A percentile compares a stretch with the other conserved stretches of the same genome.
Conservation (phyloP, 1,140 invertebrate species). For the Drosophila navojoa region DNA sequence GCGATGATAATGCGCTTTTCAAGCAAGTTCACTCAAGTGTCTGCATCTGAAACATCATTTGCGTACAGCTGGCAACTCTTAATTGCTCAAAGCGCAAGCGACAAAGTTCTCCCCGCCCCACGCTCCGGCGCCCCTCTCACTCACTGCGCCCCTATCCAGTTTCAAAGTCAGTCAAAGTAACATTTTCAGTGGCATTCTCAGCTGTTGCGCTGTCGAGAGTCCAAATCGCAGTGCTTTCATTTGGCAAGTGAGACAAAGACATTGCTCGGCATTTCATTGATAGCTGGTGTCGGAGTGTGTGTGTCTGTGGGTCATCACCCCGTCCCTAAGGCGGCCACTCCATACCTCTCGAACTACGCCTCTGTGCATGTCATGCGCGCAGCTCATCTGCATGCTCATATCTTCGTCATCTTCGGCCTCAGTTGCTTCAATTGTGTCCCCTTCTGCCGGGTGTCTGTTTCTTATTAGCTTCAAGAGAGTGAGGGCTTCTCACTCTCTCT, state of each 20-base stretch:
- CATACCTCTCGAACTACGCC: not conserved
- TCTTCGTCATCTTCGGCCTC: conserved; percentile 63
- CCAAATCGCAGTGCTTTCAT: conserved; percentile 76
- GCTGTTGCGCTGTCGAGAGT: conserved; percentile 5
- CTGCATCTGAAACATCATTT: conserved; percentile 60
- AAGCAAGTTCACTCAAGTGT: conserved; percentile 46
- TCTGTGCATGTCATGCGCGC: conserved; percentile 48
- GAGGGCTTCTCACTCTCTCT: not conserved
- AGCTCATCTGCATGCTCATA: conserved; percentile 77
- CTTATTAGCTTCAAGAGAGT: conserved; percentile 62
- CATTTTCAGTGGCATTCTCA: conserved; percentile 13
- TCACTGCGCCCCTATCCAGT: conserved; percentile 1
- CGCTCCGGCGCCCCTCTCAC: not conserved
- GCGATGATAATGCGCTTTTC: conserved; percentile 80
- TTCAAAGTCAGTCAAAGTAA: not conserved
- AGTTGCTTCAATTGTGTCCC: conserved; percentile 60
- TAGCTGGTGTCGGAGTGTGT: conserved; percentile 49
- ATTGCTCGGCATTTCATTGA: conserved; percentile 69
- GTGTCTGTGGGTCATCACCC: conserved; percentile 40
- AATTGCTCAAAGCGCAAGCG: conserved; percentile 77
- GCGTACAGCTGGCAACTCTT: conserved; percentile 55
- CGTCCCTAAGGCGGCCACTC: not conserved
- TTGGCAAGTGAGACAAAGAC: conserved; percentile 38
- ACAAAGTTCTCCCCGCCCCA: conserved; percentile 53
- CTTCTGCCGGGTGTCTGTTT: conserved; percentile 75